phyloP scores from a whole-genome alignment of 2,888 invertebrate genomes.

The Ectobius pallidus region DNA sequence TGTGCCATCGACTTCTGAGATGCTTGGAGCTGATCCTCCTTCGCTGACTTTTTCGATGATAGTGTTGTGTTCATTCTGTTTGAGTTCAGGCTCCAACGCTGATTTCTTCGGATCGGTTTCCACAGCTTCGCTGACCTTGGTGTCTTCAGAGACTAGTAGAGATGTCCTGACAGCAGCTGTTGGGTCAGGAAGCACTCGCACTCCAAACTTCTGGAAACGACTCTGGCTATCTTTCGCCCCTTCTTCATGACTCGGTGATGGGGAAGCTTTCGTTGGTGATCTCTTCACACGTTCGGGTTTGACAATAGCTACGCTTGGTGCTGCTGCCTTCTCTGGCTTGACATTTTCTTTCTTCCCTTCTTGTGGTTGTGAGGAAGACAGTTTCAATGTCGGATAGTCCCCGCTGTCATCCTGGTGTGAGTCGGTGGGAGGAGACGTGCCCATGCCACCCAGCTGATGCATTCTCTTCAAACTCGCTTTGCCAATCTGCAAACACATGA shows the following conservation, averaged over 20 bases:
- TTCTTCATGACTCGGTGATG: slow-evolving; percentile 47
- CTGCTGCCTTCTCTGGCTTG: slow-evolving; percentile 45
- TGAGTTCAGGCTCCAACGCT: slow-evolving; percentile 44
- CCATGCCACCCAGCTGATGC: slow-evolving; percentile 35
- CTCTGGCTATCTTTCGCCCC: slow-evolving; percentile 62
- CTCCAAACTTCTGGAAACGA: slow-evolving; percentile 61
- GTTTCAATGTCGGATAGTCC: slow-evolving; percentile 55
- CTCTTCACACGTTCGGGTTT: slow-evolving; percentile 38
- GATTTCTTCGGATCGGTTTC: background rate
- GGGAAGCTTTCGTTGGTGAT: slow-evolving; percentile 50
- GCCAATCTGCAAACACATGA: slow-evolving; percentile 40
- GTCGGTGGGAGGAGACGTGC: slow-evolving; percentile 23
- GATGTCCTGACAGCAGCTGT: background rate
- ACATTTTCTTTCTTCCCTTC: slow-evolving; percentile 48
- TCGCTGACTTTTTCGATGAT: slow-evolving; percentile 43
- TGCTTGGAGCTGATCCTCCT: slow-evolving; percentile 10
- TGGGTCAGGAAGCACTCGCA: slow-evolving; percentile 49
- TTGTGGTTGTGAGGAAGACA: slow-evolving; percentile 47
- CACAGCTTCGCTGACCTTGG: no score
- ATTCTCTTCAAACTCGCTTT: slow-evolving; percentile 43
- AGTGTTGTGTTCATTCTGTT: slow-evolving; percentile 46
- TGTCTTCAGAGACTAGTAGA: background rate
- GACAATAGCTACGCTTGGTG: slow-evolving; percentile 38
- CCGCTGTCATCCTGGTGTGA: slow-evolving; percentile 46
- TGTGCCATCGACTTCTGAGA: background rate